Percentiles rank a stretch among this genome's conserved stretches.
These are phyloP conservation scores for Silurus aristotelis DNA, from an alignment of 2,797 vertebrate species.

Conservation along the genomic window DNA sequence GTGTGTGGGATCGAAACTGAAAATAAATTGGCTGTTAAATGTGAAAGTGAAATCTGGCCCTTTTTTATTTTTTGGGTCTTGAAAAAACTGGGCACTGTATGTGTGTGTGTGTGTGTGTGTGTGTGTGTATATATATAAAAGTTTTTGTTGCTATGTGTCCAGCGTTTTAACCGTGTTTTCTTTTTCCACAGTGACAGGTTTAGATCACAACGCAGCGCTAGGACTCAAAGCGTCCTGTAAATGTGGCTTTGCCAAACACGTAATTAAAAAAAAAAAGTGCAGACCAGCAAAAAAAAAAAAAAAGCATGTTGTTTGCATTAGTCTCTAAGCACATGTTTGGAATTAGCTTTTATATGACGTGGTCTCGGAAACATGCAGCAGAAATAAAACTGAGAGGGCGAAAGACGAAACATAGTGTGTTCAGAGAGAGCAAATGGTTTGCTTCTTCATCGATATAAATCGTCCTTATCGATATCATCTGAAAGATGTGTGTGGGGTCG, in stretches of 20 bases:
- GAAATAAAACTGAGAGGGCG: slow-evolving; percentile 14
- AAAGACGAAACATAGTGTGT: background rate
- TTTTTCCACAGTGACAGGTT: background rate
- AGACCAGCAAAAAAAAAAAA: background rate
- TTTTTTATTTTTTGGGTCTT: background rate
- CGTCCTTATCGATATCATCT: background rate
- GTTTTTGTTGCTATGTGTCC: background rate
- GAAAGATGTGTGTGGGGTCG: background rate
- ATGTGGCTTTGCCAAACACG: background rate
- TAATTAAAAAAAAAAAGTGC: background rate
- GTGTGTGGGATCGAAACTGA: background rate
- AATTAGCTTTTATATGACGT: slow-evolving; percentile 44
- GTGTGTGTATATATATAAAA: slow-evolving; percentile 18
- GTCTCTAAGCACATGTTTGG: slow-evolving; percentile 54
- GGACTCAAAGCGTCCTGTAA: background rate
- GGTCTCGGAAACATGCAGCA: slow-evolving; percentile 48
- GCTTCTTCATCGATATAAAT: too few species aligned
- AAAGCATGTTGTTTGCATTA: background rate
- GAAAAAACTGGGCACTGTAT: background rate
- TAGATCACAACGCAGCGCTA: background rate
- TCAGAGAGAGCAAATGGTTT: background rate
- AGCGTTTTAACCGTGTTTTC: background rate
- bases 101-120: slow-evolving; percentile 17
- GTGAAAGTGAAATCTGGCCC: slow-evolving; percentile 1
- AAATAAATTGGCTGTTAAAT: background rate